These are phyloP conservation scores for Neomonachus schauinslandi DNA, from an alignment of 2,113 vertebrate genomes.

Conservation along the genomic window DNA sequence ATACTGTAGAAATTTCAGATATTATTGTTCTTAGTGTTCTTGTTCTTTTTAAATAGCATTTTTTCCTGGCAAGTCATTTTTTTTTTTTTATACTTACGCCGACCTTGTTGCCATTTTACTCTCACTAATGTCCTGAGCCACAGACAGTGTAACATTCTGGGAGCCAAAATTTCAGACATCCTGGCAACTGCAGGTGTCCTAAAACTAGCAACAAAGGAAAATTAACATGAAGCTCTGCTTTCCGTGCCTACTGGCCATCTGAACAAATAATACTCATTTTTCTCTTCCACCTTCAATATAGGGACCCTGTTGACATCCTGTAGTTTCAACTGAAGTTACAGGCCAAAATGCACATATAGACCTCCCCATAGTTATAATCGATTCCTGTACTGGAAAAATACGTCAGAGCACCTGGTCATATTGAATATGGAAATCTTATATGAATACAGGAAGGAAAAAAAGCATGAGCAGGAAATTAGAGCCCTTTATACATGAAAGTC, in stretches of 20 bases:
- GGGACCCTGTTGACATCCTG: background rate
- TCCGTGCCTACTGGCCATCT: background rate
- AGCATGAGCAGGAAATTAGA: background rate
- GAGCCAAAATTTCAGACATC: background rate
- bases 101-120: conserved; percentile 7
- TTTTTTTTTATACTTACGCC: background rate
- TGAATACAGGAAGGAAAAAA: background rate
- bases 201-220: background rate
- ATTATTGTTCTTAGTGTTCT: background rate
- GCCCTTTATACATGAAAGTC: background rate
- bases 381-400: background rate
- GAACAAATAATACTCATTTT: background rate
- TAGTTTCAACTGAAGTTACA: background rate
- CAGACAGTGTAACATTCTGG: background rate
- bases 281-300: background rate
- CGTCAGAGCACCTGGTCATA: background rate
- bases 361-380: background rate
- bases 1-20: background rate
- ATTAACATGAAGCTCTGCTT: background rate
- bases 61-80: background rate
- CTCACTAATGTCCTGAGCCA: background rate
- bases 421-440: background rate
- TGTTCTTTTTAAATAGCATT: conserved; percentile 17
- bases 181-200: background rate
- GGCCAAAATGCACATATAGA: background rate